A percentile compares a stretch with the other conserved stretches of the same genome.
phyloP scores from a whole-genome alignment of 2,888 invertebrate genomes.

The Chaitophorus viminalis region DNA sequence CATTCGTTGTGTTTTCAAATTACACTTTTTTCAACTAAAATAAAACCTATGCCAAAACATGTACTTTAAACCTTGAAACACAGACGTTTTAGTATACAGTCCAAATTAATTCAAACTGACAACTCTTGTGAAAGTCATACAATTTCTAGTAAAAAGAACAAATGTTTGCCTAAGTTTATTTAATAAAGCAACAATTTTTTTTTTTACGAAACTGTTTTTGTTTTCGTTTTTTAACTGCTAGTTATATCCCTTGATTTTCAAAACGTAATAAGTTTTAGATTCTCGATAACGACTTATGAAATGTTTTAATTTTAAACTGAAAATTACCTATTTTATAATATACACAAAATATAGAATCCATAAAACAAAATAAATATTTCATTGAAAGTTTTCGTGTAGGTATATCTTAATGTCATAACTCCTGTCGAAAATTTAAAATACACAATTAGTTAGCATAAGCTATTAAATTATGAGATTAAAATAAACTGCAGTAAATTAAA shows the following conservation, averaged over 20 bases:
- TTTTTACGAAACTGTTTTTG: no score
- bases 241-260: no score
- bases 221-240: no score
- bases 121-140: background rate
- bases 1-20: background rate
- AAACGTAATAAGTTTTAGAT: no score
- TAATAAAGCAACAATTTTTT: no score
- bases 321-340: no score
- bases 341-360: no score
- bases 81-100: background rate
- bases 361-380: no score
- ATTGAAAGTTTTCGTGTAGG: no score
- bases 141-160: background rate
- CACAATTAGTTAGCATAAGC: background rate
- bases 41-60: background rate
- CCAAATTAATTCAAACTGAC: background rate
- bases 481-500: background rate
- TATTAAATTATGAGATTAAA: background rate
- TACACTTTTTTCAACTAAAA: background rate
- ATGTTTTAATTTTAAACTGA: no score
- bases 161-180: background rate
- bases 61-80: conserved; percentile 14
- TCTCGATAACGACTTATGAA: no score
- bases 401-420: background rate
- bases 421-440: background rate